Conservation (phyloP, 2,797 vertebrate species). For the Gallinago nigripennis region DNA sequence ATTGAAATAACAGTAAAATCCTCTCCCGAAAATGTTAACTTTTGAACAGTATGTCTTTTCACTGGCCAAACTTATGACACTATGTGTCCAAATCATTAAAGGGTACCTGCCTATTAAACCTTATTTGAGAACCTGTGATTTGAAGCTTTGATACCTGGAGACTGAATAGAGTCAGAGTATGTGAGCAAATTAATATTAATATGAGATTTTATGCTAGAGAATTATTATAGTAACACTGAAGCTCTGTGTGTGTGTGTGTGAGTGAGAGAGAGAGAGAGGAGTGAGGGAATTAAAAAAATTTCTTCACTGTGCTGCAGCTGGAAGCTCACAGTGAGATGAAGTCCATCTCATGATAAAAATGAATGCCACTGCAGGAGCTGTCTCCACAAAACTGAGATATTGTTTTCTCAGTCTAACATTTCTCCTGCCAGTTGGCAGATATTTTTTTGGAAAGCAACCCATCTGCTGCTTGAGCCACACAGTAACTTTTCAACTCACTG, state of each 20-base stretch:
- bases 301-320: not conserved
- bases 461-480: slow-evolving; percentile 18
- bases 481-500: not conserved
- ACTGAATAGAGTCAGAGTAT: not conserved
- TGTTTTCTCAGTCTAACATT: slow-evolving; percentile 47
- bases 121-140: not conserved
- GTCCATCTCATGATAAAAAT: not conserved
- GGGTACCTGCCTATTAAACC: not conserved
- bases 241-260: not conserved
- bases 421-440: slow-evolving; percentile 28
- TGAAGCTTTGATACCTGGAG: not conserved
- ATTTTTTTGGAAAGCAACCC: slow-evolving; percentile 1
- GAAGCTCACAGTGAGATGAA: not conserved
- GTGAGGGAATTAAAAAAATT: not conserved
- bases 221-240: not conserved
- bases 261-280: not conserved
- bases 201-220: not conserved
- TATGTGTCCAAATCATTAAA: not conserved
- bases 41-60: not conserved
- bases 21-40: not conserved
- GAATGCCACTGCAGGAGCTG: not conserved
- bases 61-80: not conserved
- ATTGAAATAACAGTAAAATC: not conserved
- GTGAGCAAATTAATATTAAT: not conserved
- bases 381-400: slow-evolving; percentile 39